Evolutionary conservation across 2,888 invertebrate species (phyloP).

Genomic region (Desoria tigrina): DNA sequence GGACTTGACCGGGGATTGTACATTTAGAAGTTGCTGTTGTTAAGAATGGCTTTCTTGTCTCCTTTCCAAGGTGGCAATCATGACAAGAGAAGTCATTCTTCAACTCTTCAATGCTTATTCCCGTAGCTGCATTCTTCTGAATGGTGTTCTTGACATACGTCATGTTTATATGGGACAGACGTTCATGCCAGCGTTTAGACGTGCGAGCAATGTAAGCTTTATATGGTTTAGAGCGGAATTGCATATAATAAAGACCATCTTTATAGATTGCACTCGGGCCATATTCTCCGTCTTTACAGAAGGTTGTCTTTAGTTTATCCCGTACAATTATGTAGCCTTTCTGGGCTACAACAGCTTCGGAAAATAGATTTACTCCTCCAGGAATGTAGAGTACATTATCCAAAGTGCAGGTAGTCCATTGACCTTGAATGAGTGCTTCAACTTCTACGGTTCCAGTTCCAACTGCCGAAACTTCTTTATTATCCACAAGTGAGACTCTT

Average conservation of each 20-base stretch:
- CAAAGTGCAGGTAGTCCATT: background rate
- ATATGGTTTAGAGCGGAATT: background rate
- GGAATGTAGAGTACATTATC: slow-evolving; percentile 13
- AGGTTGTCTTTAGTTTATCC: background rate
- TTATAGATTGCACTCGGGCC: too few species aligned
- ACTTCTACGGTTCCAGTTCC: background rate
- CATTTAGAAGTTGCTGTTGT: too few species aligned
- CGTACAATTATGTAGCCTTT: slow-evolving; percentile 4
- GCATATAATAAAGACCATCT: background rate
- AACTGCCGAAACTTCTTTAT: background rate
- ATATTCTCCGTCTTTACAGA: background rate
- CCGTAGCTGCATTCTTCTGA: slow-evolving; percentile 21
- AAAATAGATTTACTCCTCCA: slow-evolving; percentile 21
- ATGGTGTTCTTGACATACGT: slow-evolving; percentile 21
- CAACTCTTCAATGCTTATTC: slow-evolving; percentile 13
- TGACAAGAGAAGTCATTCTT: slow-evolving; percentile 6
- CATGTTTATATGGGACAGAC: slow-evolving; percentile 23
- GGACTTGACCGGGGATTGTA: background rate
- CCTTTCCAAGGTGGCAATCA: slow-evolving; percentile 5
- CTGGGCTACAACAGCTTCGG: slow-evolving; percentile 10
- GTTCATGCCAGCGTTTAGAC: slow-evolving; percentile 10
- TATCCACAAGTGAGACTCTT: slow-evolving; percentile 3
- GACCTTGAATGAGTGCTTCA: background rate
- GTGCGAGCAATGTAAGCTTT: too few species aligned
- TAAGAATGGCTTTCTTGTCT: background rate